Evolutionary conservation across 2,888 invertebrate species (phyloP), one percentile per base, ranked within the genome.

Genomic region (Polydrusus pterygomalis): DNA sequence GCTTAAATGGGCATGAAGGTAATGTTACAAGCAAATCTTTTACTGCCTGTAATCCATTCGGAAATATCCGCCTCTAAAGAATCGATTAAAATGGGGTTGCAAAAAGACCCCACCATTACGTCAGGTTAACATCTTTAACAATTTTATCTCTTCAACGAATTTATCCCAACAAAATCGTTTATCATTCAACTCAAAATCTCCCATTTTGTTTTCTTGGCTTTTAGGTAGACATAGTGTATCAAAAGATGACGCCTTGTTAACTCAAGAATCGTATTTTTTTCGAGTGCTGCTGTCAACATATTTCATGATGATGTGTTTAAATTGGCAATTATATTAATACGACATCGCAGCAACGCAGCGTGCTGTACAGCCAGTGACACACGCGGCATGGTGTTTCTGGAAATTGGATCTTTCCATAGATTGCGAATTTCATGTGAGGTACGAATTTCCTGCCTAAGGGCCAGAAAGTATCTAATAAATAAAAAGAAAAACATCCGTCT

Each of bases 241-340:
- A 54, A 20, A 69, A 60, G 58, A 69, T 54, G 56, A 54, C 69
- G 60, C 38, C 69, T 69, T 69, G 69, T 69, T 69, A 69, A 69
- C 69, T 63, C 62, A 17, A 58, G 20, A 70, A 70, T 49, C 49
- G 40, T 34, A 70, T 62, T 70, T 70, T n/a, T 69, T 70, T 63
- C 62, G 63, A 62, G 51, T 51, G 63, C 38, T 17, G 38, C 70
- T 70, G 68, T 68, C 74, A 60, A 74, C 47, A 74, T 68, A 74
- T 74, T 67, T 68, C 51, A 49, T 68, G 67, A 13, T 74, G 68
- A 68, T 62, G 60, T 74, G 62, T 68, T 68, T 74, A 74, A 74
- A 68, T 74, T 74, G 74, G 68, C 74, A 74, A 74, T 74, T 74
- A 74, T 74, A 68, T 68, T 73, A 73, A 67, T 51, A 74, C 68